phyloP scores from a whole-genome alignment of 2,797 vertebrate genomes.

The Pyrocephalus nanus region DNA sequence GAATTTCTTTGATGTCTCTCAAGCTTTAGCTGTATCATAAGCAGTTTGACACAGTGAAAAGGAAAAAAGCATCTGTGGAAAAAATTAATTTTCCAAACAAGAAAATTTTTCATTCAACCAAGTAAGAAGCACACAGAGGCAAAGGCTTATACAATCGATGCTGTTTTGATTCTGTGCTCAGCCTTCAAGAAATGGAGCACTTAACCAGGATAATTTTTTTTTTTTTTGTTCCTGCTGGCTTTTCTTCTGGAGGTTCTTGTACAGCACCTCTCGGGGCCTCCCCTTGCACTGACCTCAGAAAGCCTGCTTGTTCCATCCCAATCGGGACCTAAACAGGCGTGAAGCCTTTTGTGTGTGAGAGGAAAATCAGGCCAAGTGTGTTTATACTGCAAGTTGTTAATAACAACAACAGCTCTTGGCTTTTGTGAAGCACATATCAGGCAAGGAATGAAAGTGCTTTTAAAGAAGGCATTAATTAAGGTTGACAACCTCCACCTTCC shows the following conservation, averaged over 20 bases:
- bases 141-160: not conserved
- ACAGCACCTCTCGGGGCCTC: rapidly evolving
- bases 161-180: constrained; percentile 31
- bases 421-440: not conserved
- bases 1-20: constrained; percentile 33
- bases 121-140: not conserved
- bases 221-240: not conserved
- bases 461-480: not conserved
- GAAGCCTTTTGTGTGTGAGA: constrained; percentile 3
- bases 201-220: not conserved
- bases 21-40: not conserved
- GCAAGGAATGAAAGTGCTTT: constrained; percentile 11
- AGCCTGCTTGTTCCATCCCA: not conserved
- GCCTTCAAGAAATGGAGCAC: not conserved
- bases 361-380: constrained; percentile 53
- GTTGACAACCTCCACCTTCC: not conserved
- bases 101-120: not conserved
- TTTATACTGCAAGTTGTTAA: constrained; percentile 9
- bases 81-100: constrained; percentile 7
- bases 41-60: not conserved
- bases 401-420: constrained; percentile 17
- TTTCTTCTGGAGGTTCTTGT: not conserved
- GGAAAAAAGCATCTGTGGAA: not conserved
- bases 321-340: not conserved
- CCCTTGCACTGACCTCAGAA: not conserved